Conservation (phyloP, 2,888 invertebrate species). For the Cistogaster globosa region DNA sequence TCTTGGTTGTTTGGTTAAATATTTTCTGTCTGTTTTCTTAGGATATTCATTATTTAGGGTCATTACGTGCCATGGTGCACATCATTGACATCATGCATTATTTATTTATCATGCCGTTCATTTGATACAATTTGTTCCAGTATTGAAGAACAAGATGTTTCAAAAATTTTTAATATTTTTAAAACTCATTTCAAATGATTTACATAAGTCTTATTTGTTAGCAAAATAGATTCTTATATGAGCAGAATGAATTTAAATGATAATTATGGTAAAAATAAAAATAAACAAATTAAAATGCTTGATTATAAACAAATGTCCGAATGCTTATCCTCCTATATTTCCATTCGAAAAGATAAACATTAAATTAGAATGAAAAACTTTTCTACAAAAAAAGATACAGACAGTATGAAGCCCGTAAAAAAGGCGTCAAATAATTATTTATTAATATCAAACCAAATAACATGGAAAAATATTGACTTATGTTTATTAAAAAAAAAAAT, state of each 20-base stretch:
- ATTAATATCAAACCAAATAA: no score
- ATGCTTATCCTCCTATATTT: background rate
- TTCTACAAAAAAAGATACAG: no score
- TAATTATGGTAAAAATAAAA: constrained; percentile 14
- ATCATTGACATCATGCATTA: background rate
- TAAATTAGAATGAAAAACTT: no score
- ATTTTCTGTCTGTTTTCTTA: background rate
- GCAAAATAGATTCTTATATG: background rate
- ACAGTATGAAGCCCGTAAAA: no score
- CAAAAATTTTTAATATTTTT: no score
- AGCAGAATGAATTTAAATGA: constrained; percentile 7
- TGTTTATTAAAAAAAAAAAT: no score
- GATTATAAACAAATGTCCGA: constrained; percentile 36
- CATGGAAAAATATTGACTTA: no score
- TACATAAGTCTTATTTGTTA: background rate
- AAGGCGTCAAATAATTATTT: no score
- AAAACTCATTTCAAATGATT: background rate
- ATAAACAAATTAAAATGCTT: constrained; percentile 19
- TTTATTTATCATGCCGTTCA: constrained; percentile 10
- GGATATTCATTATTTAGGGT: constrained; percentile 15
- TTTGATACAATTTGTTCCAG: background rate
- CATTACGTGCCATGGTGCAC: constrained; percentile 22
- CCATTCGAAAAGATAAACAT: no score
- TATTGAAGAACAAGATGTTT: no score
- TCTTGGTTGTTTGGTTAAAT: background rate